Evolutionary conservation across 2,888 invertebrate genomes (phyloP).

Genomic region (Cantharis flavilabris): DNA sequence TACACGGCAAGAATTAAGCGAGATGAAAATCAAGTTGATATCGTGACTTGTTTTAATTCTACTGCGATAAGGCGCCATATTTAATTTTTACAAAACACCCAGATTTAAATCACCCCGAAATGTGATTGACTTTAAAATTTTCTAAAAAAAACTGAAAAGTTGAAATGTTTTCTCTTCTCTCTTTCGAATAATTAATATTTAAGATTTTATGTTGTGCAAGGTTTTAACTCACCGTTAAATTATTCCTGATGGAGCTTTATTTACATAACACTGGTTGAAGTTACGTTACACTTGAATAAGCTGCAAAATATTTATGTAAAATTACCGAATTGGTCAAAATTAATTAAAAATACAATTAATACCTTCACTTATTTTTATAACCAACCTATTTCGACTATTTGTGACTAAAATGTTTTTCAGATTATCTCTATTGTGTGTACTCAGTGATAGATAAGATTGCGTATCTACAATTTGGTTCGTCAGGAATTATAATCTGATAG

Average conservation of each 20-base stretch:
- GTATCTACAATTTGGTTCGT: background rate
- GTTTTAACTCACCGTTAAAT: background rate
- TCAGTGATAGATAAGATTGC: conserved; percentile 23
- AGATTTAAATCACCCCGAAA: background rate
- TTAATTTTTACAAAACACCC: background rate
- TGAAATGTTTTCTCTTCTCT: too few species aligned
- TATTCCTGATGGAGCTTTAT: background rate
- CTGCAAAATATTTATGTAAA: background rate
- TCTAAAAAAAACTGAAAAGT: too few species aligned
- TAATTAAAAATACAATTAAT: background rate
- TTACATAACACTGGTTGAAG: background rate
- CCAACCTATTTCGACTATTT: background rate
- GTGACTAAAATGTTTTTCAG: background rate
- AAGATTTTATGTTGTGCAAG: background rate
- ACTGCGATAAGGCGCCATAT: background rate
- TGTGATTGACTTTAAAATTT: background rate
- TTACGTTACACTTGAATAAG: background rate
- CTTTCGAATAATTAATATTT: background rate
- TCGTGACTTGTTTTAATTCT: background rate
- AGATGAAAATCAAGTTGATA: background rate
- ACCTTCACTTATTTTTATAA: background rate
- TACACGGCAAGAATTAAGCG: background rate
- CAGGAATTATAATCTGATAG: background rate
- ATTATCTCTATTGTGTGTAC: conserved; percentile 20
- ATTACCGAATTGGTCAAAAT: background rate